A percentile compares a stretch with the other conserved stretches of the same genome.
phyloP scores from a whole-genome alignment of 2,888 invertebrate genomes.

The Andrena bucephala region DNA sequence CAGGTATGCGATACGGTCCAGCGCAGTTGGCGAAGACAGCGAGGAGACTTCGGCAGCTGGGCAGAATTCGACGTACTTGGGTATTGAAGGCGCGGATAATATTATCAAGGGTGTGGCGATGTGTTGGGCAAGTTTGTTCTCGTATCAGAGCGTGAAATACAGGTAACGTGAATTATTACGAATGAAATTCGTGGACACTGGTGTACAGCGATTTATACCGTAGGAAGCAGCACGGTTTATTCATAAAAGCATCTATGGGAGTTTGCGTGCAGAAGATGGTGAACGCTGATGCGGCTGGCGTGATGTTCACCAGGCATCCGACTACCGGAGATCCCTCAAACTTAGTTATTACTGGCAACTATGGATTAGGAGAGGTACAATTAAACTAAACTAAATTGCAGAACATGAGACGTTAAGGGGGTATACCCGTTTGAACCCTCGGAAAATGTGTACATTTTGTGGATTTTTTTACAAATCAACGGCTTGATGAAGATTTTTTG shows the following conservation, averaged over 20 bases:
- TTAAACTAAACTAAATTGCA: neutral
- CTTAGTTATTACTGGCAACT: conserved; percentile 92
- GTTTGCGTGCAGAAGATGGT: conserved; percentile 94
- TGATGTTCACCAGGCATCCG: conserved; percentile 93
- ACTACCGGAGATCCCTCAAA: conserved; percentile 89
- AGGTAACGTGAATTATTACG: conserved; percentile 85
- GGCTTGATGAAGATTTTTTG: too few relatives aligned
- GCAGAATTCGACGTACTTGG: conserved; percentile 92
- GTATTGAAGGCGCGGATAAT: conserved; percentile 87
- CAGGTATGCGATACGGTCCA: conserved; percentile 89
- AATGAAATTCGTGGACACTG: neutral
- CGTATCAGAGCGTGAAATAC: conserved; percentile 92
- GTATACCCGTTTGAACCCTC: too few relatives aligned
- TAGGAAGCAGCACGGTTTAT: conserved; percentile 90
- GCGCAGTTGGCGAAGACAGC: conserved; percentile 92
- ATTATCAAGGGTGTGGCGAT: conserved; percentile 87
- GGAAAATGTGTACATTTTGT: too few relatives aligned
- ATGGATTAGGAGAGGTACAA: conserved; percentile 92
- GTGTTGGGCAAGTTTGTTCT: conserved; percentile 94
- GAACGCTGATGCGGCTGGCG: conserved; percentile 90
- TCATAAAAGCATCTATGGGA: conserved; percentile 89
- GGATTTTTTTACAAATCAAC: too few relatives aligned
- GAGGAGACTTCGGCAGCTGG: conserved; percentile 93
- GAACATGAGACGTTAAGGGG: neutral
- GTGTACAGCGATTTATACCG: neutral